phyloP scores from a whole-genome alignment of 2,797 vertebrate genomes.

The Taeniopygia guttata region DNA sequence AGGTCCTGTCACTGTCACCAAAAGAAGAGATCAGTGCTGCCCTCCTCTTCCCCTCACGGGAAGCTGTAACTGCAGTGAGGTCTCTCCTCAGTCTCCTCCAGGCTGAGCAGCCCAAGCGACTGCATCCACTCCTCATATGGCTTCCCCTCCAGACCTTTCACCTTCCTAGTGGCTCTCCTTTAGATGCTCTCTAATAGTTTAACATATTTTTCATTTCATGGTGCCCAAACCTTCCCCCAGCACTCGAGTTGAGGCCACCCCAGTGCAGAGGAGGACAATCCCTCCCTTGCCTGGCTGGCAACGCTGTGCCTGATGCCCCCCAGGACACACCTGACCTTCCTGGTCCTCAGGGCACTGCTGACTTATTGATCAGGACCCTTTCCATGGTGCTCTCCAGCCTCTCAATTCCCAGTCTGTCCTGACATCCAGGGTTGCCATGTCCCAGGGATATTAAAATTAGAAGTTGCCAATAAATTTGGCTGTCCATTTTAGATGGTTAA shows the following conservation, averaged over 20 bases:
- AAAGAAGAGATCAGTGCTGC: background rate
- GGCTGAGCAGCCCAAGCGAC: background rate
- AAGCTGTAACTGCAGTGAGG: background rate
- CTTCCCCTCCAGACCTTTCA: background rate
- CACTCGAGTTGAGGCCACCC: fast-evolving
- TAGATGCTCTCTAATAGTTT: background rate
- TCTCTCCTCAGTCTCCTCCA: background rate
- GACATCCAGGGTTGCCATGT: background rate
- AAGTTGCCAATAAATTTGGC: background rate
- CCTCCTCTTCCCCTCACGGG: background rate
- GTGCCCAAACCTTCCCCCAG: fast-evolving
- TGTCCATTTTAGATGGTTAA: background rate
- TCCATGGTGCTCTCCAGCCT: background rate
- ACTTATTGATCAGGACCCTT: background rate
- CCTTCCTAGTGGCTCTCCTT: background rate
- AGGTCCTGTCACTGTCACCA: background rate
- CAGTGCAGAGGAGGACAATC: background rate
- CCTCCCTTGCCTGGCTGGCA: fast-evolving
- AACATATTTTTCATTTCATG: background rate
- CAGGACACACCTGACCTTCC: fast-evolving
- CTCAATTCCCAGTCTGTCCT: background rate
- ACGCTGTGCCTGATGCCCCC: background rate
- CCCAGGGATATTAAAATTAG: background rate
- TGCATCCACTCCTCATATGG: fast-evolving
- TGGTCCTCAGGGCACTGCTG: background rate